Conservation (phyloP, 1,140 invertebrate genomes). For the Papilio polytes region DNA sequence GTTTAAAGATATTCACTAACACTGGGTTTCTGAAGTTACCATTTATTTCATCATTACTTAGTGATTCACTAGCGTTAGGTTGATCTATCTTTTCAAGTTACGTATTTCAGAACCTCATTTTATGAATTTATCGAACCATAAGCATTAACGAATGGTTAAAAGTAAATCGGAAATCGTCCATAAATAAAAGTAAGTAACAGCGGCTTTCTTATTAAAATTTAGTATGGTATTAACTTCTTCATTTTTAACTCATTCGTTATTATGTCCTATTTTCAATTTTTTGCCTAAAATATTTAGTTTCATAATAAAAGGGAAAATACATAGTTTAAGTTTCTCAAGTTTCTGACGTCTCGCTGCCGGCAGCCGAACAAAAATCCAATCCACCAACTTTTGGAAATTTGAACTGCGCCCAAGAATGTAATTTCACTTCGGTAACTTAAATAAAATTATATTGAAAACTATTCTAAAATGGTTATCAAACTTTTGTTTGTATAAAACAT, state of each 20-base stretch:
- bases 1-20: not conserved
- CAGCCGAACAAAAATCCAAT: conserved; percentile 38
- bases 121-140: too few species aligned
- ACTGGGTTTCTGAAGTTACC: too few species aligned
- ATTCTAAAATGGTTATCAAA: conserved; percentile 21
- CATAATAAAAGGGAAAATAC: conserved; percentile 32
- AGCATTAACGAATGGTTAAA: too few species aligned
- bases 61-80: too few species aligned
- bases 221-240: too few species aligned
- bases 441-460: conserved; percentile 38
- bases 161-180: not conserved
- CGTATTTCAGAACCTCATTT: too few species aligned
- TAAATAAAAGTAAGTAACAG: too few species aligned
- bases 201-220: too few species aligned
- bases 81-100: too few species aligned
- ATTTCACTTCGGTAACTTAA: conserved; percentile 37
- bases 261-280: not conserved
- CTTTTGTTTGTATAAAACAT: not conserved
- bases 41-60: too few species aligned
- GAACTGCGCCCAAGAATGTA: conserved; percentile 38
- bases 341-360: conserved; percentile 7
- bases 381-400: conserved; percentile 33
- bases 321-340: conserved; percentile 19
- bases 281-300: conserved; percentile 30
- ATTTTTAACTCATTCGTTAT: not conserved